Conservation (phyloP, 2,797 vertebrate species). For the Sebastiscus tertius region DNA sequence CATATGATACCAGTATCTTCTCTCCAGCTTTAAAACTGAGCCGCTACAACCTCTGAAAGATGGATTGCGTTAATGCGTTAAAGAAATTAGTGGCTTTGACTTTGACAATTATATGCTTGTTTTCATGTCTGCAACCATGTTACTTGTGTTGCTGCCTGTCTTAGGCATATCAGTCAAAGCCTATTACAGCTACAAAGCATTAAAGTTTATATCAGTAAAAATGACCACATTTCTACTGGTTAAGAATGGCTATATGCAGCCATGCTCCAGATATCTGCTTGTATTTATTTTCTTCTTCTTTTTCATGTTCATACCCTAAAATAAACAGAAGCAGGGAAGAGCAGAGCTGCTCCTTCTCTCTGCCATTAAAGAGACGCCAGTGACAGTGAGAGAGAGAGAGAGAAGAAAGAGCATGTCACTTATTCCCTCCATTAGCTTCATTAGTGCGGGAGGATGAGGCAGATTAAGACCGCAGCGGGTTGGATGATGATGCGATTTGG, state of each 20-base stretch:
- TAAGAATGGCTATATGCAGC: not conserved
- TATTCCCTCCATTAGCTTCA: slow-evolving; percentile 80
- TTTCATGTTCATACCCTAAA: not conserved
- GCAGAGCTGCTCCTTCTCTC: not conserved
- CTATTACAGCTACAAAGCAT: not conserved
- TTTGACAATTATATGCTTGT: no score
- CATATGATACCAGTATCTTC: no score
- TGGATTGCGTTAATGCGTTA: no score
- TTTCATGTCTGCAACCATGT: not conserved
- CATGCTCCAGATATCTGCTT: not conserved
- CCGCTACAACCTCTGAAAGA: no score
- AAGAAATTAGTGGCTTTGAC: no score
- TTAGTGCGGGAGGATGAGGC: slow-evolving; percentile 72
- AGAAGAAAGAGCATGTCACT: slow-evolving; percentile 73
- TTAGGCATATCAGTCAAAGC: not conserved
- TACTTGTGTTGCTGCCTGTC: not conserved
- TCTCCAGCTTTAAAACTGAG: no score
- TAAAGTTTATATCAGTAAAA: not conserved
- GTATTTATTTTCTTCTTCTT: not conserved
- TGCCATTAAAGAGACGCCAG: slow-evolving; percentile 55
- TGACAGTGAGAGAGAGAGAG: slow-evolving; percentile 47
- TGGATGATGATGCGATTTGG: slow-evolving; percentile 76
- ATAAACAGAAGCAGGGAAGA: slow-evolving; percentile 22
- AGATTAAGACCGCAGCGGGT: slow-evolving; percentile 75
- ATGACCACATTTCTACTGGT: not conserved